Base-by-base conservation (phyloP, 1,140 invertebrate species). In the Coelopa frigida region DNA sequence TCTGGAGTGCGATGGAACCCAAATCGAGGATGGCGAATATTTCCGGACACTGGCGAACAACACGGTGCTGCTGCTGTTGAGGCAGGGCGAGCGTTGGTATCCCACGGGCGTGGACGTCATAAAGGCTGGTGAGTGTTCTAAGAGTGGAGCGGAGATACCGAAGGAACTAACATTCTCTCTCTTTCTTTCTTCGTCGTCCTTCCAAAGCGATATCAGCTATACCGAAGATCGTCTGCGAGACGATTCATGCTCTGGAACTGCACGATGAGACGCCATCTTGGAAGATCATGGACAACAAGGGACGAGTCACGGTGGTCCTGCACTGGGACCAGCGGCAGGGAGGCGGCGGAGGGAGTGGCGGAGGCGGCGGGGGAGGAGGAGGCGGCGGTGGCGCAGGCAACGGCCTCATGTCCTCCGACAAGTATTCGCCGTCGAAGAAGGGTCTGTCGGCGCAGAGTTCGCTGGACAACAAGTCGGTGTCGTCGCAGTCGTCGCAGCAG, bases 221-320 rank as follows among this genome's bases (percentile, higher is more conserved):
- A 57, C 91, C 91, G 55, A 89, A 89, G 77, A 94, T 94, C 79
- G 89, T 94, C 69, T 94, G 90, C 80, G 91, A 94, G 75, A 91
- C 90, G 58, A 92, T 94, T 60, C 87, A 92, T 77, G 87, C 88
- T 46, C 75, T 94, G 75, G 89, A 92, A 72, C 74, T 94, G 61
- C 89, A 92, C 75, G 86, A 93, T 88, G 89, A 92, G 73, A 89
- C 87, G 62, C 89, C 89, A 57, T 91, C 89, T 73, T 94, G 90
- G 90, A 93, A 93, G 74, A 92, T 94, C 76, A 92, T 92, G 87
- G 89, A 94, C 79, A 91, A 91, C 79, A 87, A 91, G 75, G 87
- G 89, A 62, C 82, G 89, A 68, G 86, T 94, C 73, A 93, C 90
- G 59, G 87, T 94, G 72, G 89, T 93, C 56, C 75, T 93, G 64